These are phyloP conservation scores for Aegithalos caudatus DNA, from an alignment of 2,113 vertebrate genomes.

Conservation along the genomic window DNA sequence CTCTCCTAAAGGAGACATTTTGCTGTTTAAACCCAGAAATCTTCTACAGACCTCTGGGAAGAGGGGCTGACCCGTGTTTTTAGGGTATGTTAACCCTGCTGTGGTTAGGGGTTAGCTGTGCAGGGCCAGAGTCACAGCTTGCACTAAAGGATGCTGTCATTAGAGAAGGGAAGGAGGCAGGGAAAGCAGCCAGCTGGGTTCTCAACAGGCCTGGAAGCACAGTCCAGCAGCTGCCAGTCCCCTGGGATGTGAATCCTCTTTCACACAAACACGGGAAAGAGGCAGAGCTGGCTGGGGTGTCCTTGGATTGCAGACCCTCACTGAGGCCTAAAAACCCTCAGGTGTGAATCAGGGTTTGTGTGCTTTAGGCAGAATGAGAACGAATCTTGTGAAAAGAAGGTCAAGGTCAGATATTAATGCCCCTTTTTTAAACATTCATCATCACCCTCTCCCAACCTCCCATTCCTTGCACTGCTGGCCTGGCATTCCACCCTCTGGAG, in stretches of 20 bases:
- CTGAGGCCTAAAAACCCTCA: not conserved
- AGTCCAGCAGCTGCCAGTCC: not conserved
- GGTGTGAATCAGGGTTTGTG: not conserved
- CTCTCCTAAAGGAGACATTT: not conserved
- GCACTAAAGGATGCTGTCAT: not conserved
- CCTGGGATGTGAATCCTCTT: not conserved
- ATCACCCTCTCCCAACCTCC: not conserved
- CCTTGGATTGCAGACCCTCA: not conserved
- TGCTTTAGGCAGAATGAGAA: not conserved
- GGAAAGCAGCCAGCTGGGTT: not conserved
- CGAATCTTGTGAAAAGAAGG: not conserved
- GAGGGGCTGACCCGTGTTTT: not conserved
- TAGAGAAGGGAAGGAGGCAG: not conserved
- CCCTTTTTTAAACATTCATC: not conserved
- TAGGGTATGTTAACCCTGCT: not conserved
- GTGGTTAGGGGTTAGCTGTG: not conserved
- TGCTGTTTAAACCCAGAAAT: not conserved
- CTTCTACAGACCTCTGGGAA: not conserved
- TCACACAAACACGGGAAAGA: not conserved
- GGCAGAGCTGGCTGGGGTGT: not conserved
- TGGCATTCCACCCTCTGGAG: not conserved
- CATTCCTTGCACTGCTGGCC: not conserved
- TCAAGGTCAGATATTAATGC: not conserved
- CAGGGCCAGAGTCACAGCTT: not conserved
- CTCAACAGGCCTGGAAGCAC: not conserved